Evolutionary conservation across 2,888 invertebrate genomes (phyloP).

Genomic region (Parapristionchus giblindavisi): DNA sequence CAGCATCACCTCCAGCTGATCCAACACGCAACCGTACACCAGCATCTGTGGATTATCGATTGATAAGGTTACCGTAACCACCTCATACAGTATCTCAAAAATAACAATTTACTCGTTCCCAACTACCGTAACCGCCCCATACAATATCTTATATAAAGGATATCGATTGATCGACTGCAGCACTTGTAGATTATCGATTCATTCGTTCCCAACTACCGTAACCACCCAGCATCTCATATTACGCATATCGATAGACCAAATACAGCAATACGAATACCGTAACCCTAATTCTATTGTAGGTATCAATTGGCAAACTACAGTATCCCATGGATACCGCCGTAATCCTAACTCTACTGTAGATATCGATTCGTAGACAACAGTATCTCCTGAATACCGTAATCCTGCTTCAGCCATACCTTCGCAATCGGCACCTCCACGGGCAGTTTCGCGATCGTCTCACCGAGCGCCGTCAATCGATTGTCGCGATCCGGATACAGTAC

Average conservation of each 20-base stretch:
- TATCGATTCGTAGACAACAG: no score
- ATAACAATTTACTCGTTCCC: no score
- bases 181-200: background rate
- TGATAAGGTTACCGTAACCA: no score
- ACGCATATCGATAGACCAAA: no score
- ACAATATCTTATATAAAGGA: background rate
- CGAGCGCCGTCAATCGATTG: constrained; percentile 71
- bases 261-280: no score
- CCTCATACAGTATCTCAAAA: no score
- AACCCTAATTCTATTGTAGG: no score
- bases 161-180: background rate
- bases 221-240: no score
- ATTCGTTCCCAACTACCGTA: no score
- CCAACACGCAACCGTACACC: constrained; percentile 59
- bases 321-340: no score
- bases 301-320: no score
- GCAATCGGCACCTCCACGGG: constrained; percentile 95
- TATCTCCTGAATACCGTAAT: background rate
- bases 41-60: constrained; percentile 54
- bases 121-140: background rate
- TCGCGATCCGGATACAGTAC: constrained; percentile 50
- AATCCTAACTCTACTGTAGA: no score
- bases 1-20: constrained; percentile 76
- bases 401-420: constrained; percentile 79
- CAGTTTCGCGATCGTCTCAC: constrained; percentile 84